A percentile compares a stretch with the other conserved stretches of the same genome.
Conservation (phyloP, 2,888 invertebrate species). For the Apamea sordens region DNA sequence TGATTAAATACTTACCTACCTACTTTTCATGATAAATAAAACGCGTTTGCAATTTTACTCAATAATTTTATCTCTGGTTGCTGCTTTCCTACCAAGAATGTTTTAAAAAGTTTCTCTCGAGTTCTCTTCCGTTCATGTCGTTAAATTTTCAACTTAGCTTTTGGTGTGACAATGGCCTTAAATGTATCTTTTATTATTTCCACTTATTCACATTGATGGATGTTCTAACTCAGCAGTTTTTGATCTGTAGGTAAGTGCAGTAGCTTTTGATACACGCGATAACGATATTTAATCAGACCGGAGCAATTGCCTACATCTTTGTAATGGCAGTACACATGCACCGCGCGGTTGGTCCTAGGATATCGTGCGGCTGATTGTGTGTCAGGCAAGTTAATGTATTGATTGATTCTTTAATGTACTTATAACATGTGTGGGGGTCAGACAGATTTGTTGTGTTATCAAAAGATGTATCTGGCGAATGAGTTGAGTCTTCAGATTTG, state of each 20-base stretch:
- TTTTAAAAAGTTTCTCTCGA: background rate
- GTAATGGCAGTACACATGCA: slow-evolving; percentile 59
- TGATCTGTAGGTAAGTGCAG: slow-evolving; percentile 84
- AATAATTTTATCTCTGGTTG: too few species aligned
- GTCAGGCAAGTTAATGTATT: slow-evolving; percentile 53
- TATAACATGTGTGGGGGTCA: slow-evolving; percentile 46
- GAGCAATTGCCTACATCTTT: slow-evolving; percentile 69
- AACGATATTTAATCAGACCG: slow-evolving; percentile 71
- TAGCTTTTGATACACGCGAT: slow-evolving; percentile 80
- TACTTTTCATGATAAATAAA: background rate
- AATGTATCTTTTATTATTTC: slow-evolving; percentile 74
- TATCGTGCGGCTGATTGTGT: slow-evolving; percentile 47
- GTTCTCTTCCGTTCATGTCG: background rate
- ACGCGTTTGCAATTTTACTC: background rate
- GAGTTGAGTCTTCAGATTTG: slow-evolving; percentile 8
- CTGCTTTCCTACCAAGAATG: background rate
- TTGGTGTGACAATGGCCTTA: slow-evolving; percentile 64
- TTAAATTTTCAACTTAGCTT: slow-evolving; percentile 44
- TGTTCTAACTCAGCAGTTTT: slow-evolving; percentile 88
- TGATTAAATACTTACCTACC: background rate
- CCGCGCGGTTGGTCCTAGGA: slow-evolving; percentile 49
- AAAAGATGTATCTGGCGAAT: background rate
- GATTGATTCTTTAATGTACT: slow-evolving; percentile 51
- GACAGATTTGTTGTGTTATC: slow-evolving; percentile 30
- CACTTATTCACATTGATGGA: slow-evolving; percentile 85